Base-by-base conservation (phyloP, 2,888 invertebrate species). In the Atethmia centrago region DNA sequence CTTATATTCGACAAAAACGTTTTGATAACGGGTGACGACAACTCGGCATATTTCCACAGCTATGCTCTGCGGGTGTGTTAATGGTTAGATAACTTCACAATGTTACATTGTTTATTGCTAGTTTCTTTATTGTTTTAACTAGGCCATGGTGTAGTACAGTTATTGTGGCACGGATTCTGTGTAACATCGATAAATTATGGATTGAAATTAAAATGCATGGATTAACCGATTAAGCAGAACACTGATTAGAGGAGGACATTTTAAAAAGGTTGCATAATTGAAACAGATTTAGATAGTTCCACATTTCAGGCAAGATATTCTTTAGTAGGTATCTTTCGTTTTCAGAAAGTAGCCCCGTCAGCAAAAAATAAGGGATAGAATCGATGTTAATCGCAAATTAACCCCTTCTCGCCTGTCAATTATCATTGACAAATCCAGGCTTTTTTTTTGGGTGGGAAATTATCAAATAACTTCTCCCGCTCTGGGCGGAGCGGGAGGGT, bases 11-110 rank as follows among this genome's bases (percentile, higher is more conserved):
- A 56, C 45, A 56, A 79, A 49, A 73, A 51, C n/a, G 21, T 42
- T 53, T 68, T 79, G 79, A 80, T 80, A 80, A 68, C 73, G 65
- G 5, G 12, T 66, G 63, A 61, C 67, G 79, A 53, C 36, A 45
- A 31, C 21, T 10, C 42, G 16, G 25, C 16, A 74, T 49, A 49
- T 61, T 76, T 79, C 53, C 21, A 55, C 51, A 71, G 47, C 25
- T 36, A n/a, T 14, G n/a, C 45, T 78, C 58, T 71, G 49, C 55
- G 71, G 53, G 72, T 55, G 28, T 62, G 71, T 71, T 47, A 40
- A 49, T 79, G 40, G 80, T 56, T 61, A 36, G 55, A 72, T 76
- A 79, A 72, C 14, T 55, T 42, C 40, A 73, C 25, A 53, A 14
- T 61, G 61, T 79, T 47, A 79, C 40, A 61, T 71, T 19, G 59